Conservation (phyloP, 2,797 vertebrate species). For the Oceanodroma leucorhoa region DNA sequence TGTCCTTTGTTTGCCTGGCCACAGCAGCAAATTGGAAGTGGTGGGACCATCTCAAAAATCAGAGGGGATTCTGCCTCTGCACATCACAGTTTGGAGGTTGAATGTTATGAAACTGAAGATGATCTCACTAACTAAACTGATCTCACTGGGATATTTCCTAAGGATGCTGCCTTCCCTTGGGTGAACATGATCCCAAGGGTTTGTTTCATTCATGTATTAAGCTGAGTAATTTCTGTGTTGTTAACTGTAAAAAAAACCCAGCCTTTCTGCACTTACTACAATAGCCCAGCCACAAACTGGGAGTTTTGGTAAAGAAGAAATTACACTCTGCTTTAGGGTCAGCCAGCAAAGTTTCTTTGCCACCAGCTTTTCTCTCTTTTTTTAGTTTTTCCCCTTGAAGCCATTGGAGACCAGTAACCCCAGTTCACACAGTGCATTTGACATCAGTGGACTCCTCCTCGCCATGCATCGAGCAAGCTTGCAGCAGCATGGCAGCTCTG, state of each 20-base stretch:
- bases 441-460: neutral
- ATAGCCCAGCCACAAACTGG: conserved; percentile 3
- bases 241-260: neutral
- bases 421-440: neutral
- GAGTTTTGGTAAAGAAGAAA: neutral
- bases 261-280: neutral
- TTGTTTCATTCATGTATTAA: conserved; percentile 32
- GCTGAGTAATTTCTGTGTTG: neutral
- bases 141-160: neutral
- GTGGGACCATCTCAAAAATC: neutral
- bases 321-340: neutral
- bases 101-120: neutral
- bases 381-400: neutral
- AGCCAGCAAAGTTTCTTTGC: neutral
- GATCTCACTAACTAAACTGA: neutral
- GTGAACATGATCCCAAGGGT: neutral
- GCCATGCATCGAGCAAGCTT: rapidly evolving
- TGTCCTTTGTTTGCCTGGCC: neutral
- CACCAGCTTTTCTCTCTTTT: neutral
- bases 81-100: neutral
- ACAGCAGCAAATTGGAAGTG: neutral
- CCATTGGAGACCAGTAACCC: neutral
- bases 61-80: neutral
- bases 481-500: neutral
- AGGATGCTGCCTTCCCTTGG: neutral